phyloP scores from a whole-genome alignment of 2,888 invertebrate species.

The Lasioglossum lativentre region DNA sequence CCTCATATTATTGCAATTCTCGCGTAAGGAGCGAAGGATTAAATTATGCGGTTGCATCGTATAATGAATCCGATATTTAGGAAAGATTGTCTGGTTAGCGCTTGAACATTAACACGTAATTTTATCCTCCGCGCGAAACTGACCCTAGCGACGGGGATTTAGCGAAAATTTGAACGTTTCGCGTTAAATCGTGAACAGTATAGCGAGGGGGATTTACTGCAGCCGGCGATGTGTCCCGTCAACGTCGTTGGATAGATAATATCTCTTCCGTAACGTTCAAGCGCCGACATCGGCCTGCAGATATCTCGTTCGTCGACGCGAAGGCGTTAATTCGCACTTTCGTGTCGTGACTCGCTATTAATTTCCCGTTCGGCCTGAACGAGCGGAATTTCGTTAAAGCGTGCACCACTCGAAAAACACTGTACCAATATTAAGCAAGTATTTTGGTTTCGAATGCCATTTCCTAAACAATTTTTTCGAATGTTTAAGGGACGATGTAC shows the following conservation, averaged over 20 bases:
- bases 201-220: not conserved
- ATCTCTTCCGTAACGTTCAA: slow-evolving; percentile 3
- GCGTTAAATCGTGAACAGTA: not conserved
- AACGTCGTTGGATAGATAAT: slow-evolving; percentile 1
- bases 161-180: not conserved
- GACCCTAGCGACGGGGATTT: not conserved
- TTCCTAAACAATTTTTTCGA: too few relatives aligned
- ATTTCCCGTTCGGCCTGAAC: not conserved
- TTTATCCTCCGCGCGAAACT: not conserved
- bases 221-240: not conserved
- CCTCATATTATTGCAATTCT: not conserved
- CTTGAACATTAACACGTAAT: not conserved
- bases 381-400: not conserved
- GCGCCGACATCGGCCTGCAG: not conserved
- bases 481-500: too few relatives aligned
- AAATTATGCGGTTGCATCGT: not conserved
- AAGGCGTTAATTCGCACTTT: slow-evolving; percentile 6
- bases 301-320: not conserved
- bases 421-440: not conserved
- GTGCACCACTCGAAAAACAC: not conserved
- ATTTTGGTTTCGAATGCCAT: too few relatives aligned
- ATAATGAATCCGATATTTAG: not conserved
- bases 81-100: not conserved
- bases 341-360: not conserved
- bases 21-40: not conserved